Evolutionary conservation across 2,113 vertebrate genomes (phyloP).

Genomic region (Eonycteris spelaea): DNA sequence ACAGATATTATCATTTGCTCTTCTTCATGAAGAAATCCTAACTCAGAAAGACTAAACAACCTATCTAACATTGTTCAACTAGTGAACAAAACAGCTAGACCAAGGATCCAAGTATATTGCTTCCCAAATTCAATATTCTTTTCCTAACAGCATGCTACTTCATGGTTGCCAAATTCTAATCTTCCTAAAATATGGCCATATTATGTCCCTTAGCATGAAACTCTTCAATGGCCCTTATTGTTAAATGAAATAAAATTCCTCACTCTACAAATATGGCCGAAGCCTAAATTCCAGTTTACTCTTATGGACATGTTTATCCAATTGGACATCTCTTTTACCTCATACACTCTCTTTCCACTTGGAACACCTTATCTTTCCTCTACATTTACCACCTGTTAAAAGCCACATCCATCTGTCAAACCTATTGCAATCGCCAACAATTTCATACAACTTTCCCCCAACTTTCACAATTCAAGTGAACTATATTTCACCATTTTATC

Average conservation of each 20-base stretch:
- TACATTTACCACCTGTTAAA: not conserved
- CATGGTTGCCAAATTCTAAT: not conserved
- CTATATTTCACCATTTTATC: not conserved
- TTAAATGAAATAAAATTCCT: not conserved
- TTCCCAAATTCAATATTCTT: not conserved
- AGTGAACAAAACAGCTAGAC: not conserved
- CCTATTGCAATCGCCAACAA: not conserved
- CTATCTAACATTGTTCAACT: not conserved
- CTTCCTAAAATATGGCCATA: not conserved
- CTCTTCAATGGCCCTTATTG: not conserved
- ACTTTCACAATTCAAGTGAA: not conserved
- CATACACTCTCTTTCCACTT: not conserved
- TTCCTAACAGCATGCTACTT: not conserved
- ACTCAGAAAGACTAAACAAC: not conserved
- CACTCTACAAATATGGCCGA: not conserved
- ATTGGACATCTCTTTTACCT: not conserved
- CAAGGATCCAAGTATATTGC: not conserved
- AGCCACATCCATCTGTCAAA: not conserved
- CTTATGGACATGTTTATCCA: not conserved
- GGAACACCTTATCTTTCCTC: not conserved
- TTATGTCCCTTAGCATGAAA: not conserved
- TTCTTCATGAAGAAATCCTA: constrained; percentile 7
- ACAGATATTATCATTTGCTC: not conserved
- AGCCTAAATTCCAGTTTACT: not conserved
- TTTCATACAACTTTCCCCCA: not conserved